Percentiles rank a stretch among this genome's conserved stretches.
phyloP scores from a whole-genome alignment of 2,113 vertebrate genomes.

The Burhinus bistriatus region DNA sequence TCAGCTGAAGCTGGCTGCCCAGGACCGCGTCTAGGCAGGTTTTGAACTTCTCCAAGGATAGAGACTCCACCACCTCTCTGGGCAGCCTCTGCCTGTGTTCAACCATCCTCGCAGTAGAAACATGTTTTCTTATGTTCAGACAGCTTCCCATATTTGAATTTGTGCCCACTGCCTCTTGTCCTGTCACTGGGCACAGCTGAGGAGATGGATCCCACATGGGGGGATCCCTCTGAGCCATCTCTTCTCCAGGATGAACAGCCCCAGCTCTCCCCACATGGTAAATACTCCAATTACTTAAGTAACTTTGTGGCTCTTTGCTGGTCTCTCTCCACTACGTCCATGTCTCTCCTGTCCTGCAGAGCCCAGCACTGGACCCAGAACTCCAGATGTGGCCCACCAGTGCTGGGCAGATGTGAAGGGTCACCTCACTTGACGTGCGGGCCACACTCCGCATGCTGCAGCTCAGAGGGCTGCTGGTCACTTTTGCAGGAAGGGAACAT shows the following conservation, averaged over 20 bases:
- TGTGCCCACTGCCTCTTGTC: neutral
- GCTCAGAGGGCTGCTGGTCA: neutral
- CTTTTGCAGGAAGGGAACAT: neutral
- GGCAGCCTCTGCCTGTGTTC: neutral
- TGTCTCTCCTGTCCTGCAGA: neutral
- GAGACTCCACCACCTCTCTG: neutral
- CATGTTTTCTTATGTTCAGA: neutral
- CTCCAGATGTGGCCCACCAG: neutral
- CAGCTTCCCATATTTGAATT: neutral
- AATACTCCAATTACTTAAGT: neutral
- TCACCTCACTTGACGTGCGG: neutral
- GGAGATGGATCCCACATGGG: no score
- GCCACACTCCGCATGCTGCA: fast-evolving
- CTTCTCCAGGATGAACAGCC: neutral
- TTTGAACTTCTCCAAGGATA: neutral
- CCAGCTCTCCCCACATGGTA: neutral
- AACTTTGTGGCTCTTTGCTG: neutral
- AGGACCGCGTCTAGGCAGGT: neutral
- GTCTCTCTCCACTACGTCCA: neutral
- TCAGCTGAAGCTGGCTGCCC: neutral
- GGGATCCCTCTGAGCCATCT: no score
- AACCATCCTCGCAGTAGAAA: neutral
- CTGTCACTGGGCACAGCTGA: neutral
- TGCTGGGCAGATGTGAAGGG: neutral
- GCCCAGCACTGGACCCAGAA: neutral